Base-by-base conservation (phyloP, 35 echinoderm and acorn worm species). In the Strongylocentrotus purpuratus region DNA sequence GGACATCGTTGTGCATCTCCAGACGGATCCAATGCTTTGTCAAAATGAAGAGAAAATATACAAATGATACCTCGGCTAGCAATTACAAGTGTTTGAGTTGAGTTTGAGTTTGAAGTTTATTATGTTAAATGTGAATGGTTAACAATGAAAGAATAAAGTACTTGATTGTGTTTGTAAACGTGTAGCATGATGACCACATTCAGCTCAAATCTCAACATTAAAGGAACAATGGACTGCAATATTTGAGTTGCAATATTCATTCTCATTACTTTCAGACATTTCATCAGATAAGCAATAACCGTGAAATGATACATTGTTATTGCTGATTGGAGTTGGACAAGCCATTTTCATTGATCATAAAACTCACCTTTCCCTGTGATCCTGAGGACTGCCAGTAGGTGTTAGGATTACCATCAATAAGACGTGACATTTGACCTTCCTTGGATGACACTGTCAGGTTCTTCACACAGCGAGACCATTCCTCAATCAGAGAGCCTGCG, bases 321-420 rank as follows among this genome's bases (percentile, higher is more conserved):
- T 58, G 50, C 50, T 55, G 50, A 55, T 55, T 55, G 1, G 14
- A 2, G 0, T 9, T 2, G 50, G 14, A 14, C 17, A 59, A 59
- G 5, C 52, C 10, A 13, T 13, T 59, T 12, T 59, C 10, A 13
- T 13, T 12, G 52, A 7, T 59, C 5, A 17, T 59, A 59, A 14
- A 78, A 86, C 86, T 85, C 92, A 99, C 98, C 95, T 99, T 99
- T 88, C 98, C 98, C 86, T 99, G 98, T 5, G 98, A 97, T 85
- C 98, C 97, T 90, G 97, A 97, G 4, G 97, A 97, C 87, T 99
- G 98, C 98, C 98, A 99, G 50, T 94, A 99, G 17, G 98, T 98
- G 41, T 92, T 91, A 7, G 95, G 96, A 60, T 99, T 97, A 35
- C 96, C 96, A 95, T 99, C 98, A 55, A 99, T 96, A 17, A 99